Conservation (phyloP, 1,140 invertebrate genomes). For the Dendroctonus ponderosae region DNA sequence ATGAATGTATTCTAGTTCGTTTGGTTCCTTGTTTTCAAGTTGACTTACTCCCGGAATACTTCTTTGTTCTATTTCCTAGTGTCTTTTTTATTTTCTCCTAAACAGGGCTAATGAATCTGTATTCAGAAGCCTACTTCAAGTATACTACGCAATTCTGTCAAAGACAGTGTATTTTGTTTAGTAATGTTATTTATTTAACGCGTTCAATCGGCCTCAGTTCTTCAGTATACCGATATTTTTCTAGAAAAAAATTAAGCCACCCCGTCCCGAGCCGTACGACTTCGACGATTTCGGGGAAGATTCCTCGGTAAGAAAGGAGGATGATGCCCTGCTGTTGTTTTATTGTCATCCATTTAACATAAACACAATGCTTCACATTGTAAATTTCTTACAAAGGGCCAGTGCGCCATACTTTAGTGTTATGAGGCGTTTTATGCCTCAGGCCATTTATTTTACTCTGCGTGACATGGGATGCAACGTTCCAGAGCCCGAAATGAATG, state of each 20-base stretch:
- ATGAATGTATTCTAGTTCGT: too few species aligned
- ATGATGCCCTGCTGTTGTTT: conserved; percentile 9
- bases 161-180: too few species aligned
- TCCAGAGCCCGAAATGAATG: conserved; percentile 9
- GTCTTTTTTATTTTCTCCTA: too few species aligned
- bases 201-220: not conserved
- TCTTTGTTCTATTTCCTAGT: too few species aligned
- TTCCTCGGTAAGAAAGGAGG: not conserved
- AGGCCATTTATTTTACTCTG: conserved; percentile 1
- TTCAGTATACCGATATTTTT: too few species aligned
- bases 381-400: conserved; percentile 10
- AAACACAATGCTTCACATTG: conserved; percentile 10
- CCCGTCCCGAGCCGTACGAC: not conserved
- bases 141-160: too few species aligned
- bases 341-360: conserved; percentile 20
- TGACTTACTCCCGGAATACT: too few species aligned
- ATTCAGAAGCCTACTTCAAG: too few species aligned
- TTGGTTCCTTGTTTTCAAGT: too few species aligned
- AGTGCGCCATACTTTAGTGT: conserved; percentile 10
- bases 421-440: conserved; percentile 4
- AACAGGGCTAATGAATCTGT: too few species aligned
- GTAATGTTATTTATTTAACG: too few species aligned
- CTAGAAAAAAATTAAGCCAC: not conserved
- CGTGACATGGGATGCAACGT: conserved; percentile 15
- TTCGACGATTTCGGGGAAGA: conserved; percentile 17